Evolutionary conservation across 2,888 invertebrate genomes (phyloP), one percentile per base, ranked within the genome.

Genomic region (Cotesia congregata): DNA sequence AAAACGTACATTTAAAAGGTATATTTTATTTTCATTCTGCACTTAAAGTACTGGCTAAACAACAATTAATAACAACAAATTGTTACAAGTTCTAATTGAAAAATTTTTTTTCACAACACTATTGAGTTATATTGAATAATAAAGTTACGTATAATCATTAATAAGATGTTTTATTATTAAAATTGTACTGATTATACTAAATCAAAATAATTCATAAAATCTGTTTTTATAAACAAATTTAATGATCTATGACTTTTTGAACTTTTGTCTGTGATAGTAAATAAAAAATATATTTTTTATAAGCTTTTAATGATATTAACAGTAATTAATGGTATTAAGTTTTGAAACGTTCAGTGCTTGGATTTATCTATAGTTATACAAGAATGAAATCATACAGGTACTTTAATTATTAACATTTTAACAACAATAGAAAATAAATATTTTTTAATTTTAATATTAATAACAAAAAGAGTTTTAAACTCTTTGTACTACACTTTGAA

Each of bases 1-100:
- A 81, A 87, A 84, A 79, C 85, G 85, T 77, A 82, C 86, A 74
- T 76, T 85, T 65, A 87, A 85, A 83, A 87, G 87, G 87, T 87
- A 87, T 64, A 67, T 72, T 62, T 62, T 62, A 20, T 60, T 62
- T 60, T 39, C 0, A 39, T 62, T 70, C 30, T 75, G 76, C 76
- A 77, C 72, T 70, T 39, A 17, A 30, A 72, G 15, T 38, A 12
- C 7, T 41, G 74, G 68, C 60, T 39, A 67, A 7, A 62, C 15
- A 62, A 62, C 62, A 17, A 50, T 50, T 50, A 4, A 50, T 12
- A 50, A 50, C 9, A 50, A 50, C 12, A 50, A 50, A 50, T 50
- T 50, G 12, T 7, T 12, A 50, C 7, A 50, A 50, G 12, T 12
- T 50, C 50, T 50, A 3, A 50, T 12, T 50, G 7, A 50, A 50